Evolutionary conservation across 2,113 vertebrate genomes (phyloP).

Genomic region (Plecturocebus donacophilus): DNA sequence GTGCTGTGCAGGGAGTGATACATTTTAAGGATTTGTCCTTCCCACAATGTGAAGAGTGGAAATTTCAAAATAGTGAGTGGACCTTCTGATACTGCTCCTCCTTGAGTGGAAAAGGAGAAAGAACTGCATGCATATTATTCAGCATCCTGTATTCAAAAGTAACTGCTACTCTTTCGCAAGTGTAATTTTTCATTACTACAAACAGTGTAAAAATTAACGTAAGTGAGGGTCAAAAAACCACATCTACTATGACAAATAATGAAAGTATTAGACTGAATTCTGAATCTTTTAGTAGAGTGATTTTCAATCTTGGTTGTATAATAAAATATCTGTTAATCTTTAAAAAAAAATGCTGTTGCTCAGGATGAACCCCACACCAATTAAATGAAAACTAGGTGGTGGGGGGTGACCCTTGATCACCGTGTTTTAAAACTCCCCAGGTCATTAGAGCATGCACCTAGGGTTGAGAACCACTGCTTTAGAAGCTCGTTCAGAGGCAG

Average conservation of each 20-base stretch:
- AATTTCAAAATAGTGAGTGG: background rate
- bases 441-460: background rate
- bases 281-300: background rate
- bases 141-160: background rate
- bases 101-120: background rate
- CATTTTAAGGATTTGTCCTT: background rate
- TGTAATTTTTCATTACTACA: slow-evolving; percentile 27
- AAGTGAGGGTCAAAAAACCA: background rate
- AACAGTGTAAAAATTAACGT: slow-evolving; percentile 12
- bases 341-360: background rate
- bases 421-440: background rate
- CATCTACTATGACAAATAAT: background rate
- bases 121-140: background rate
- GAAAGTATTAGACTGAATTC: background rate
- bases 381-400: background rate
- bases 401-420: background rate
- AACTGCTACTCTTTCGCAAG: background rate
- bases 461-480: background rate
- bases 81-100: background rate
- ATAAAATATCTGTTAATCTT: background rate
- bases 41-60: slow-evolving; percentile 24
- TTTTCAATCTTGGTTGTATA: background rate
- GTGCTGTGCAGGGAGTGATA: background rate
- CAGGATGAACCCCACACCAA: background rate
- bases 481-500: background rate